Evolutionary conservation across 2,888 invertebrate genomes (phyloP).

Genomic region (Orthosia incerta): DNA sequence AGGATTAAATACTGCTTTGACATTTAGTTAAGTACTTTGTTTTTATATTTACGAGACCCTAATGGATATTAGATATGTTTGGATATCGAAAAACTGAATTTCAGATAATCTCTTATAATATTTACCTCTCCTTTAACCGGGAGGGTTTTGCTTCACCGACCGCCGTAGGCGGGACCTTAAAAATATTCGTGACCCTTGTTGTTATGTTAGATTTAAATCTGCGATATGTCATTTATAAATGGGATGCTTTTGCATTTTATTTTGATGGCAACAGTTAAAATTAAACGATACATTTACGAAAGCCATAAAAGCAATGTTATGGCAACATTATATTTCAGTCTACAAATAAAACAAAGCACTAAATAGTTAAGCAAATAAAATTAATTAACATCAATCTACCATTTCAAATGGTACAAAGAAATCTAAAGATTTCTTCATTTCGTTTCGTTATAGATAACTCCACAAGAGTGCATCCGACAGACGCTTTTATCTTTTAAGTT

Average conservation of each 20-base stretch:
- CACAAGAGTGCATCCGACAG: conserved; percentile 51
- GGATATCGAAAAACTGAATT: neutral
- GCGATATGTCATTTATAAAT: neutral
- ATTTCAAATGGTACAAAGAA: conserved; percentile 33
- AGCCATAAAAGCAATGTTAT: conserved; percentile 15
- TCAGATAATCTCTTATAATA: neutral
- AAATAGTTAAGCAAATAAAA: conserved; percentile 36
- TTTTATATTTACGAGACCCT: neutral
- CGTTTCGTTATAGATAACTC: conserved; percentile 39
- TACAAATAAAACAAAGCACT: conserved; percentile 34
- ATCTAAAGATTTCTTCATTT: conserved; percentile 40
- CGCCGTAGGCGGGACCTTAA: too few species aligned
- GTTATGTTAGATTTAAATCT: neutral
- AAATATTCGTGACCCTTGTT: neutral
- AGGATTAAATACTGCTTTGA: neutral
- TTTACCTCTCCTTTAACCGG: too few species aligned
- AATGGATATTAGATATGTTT: neutral
- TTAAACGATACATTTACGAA: conserved; percentile 30
- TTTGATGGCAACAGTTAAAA: conserved; percentile 27
- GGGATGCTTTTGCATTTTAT: neutral
- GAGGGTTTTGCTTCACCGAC: too few species aligned
- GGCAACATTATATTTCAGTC: conserved; percentile 12
- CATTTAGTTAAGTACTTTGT: neutral
- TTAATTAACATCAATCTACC: conserved; percentile 32
- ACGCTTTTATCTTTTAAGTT: conserved; percentile 56